These are phyloP conservation scores for Nebria brevicollis DNA, from an alignment of 2,888 invertebrate species.

Conservation along the genomic window DNA sequence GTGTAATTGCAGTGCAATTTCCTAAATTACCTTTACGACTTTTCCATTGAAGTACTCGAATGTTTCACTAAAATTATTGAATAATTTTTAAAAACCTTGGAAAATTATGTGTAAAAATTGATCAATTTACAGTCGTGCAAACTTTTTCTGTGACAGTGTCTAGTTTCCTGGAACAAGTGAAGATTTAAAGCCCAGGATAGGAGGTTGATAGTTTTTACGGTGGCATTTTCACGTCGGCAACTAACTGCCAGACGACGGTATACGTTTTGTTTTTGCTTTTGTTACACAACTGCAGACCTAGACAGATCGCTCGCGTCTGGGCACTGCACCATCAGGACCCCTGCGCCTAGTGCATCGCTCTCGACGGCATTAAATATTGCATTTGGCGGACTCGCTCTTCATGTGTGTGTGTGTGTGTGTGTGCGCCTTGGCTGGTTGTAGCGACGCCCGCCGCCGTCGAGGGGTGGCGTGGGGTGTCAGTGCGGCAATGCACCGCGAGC, in stretches of 20 bases:
- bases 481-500: conserved; percentile 36
- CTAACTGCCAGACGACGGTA: conserved; percentile 8
- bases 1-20: too few relatives aligned
- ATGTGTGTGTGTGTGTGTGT: too few relatives aligned
- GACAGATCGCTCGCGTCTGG: conserved; percentile 8
- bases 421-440: neutral
- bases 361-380: conserved; percentile 18
- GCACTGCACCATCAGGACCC: conserved; percentile 7
- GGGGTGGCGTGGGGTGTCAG: conserved; percentile 22
- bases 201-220: conserved; percentile 30
- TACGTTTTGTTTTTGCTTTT: conserved; percentile 14
- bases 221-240: conserved; percentile 40
- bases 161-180: neutral
- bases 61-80: too few relatives aligned
- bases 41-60: too few relatives aligned
- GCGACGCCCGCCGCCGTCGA: conserved; percentile 15
- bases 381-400: conserved; percentile 18
- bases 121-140: neutral
- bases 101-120: too few relatives aligned
- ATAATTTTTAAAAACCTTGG: too few relatives aligned
- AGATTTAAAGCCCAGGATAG: neutral
- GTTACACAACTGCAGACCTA: conserved; percentile 1
- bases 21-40: too few relatives aligned
- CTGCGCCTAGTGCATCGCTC: conserved; percentile 16
- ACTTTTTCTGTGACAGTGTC: neutral